Evolutionary conservation across 2,888 invertebrate species (phyloP), one percentile per base, ranked within the genome.

Genomic region (Nemurella pictetii): DNA sequence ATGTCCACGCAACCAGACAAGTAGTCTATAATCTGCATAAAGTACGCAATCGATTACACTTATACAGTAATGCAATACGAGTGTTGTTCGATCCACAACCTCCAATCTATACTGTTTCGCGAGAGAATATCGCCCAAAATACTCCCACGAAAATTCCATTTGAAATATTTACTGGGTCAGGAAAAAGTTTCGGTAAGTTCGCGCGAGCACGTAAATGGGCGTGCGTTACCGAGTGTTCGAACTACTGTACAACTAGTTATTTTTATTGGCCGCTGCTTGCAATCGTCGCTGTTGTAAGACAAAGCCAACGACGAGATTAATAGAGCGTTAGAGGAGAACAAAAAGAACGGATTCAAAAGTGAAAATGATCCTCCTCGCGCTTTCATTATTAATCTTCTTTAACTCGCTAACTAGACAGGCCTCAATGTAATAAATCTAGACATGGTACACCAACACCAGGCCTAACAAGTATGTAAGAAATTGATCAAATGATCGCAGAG

Each of bases 111-210:
- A 25, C 29, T 12, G 75, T 12, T 75, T 75, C 27, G 75, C 75
- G 29, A 28, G 27, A 2, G 75, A 3, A 27, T 27, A 26, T 25
- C 75, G 12, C 12, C 27, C 7, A 7, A 55, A 20, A 15, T 36
- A 36, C 80, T 81, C 80, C 80, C 80, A 81, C 36, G 35, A 35
- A 81, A 81, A 81, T 32, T n/a, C 3, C 29, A 81, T 36, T 55
- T 55, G 36, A 25, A 36, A 80, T 30, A 81, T 32, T 55, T 81
- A 30, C 36, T 81, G 35, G 80, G 80, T 81, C 80, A 81, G 0
- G 80, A 81, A 81, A 81, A 81, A 81, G 36, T 81, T 81, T 81
- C 32, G 32, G 36, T n/a, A 80, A 29, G 3, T 80, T 15, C 20
- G 15, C 9, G 55, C 55, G 15, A 55, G 15, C 55, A 55, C 2